Evolutionary conservation across 1,140 invertebrate species (phyloP).

Genomic region (Neuroterus valhalla): DNA sequence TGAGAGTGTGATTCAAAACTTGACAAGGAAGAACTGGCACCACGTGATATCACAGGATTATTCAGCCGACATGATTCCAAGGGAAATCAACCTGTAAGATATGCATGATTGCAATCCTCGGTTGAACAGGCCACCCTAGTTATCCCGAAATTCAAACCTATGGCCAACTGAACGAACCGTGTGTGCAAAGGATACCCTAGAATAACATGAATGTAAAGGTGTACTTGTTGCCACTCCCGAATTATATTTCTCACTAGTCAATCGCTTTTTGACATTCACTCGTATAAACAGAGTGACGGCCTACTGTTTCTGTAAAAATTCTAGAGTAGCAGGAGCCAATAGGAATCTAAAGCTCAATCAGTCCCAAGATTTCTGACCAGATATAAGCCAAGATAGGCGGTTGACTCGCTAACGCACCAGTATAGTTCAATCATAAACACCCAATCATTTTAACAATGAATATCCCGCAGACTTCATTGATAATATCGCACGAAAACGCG

Average conservation of each 20-base stretch:
- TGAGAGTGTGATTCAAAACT: slow-evolving; percentile 30
- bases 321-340: neutral
- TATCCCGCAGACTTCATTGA: slow-evolving; percentile 22
- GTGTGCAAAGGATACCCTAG: neutral
- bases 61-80: slow-evolving; percentile 45
- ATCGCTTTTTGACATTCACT: neutral
- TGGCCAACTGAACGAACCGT: slow-evolving; percentile 29
- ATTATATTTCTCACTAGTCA: neutral
- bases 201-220: neutral
- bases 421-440: slow-evolving; percentile 41
- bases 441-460: slow-evolving; percentile 44
- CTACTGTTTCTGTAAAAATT: neutral
- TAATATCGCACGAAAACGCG: slow-evolving; percentile 41
- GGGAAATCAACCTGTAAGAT: slow-evolving; percentile 36
- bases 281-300: neutral
- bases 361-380: neutral
- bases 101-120: slow-evolving; percentile 34
- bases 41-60: slow-evolving; percentile 49
- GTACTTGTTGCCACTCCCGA: neutral
- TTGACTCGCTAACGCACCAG: slow-evolving; percentile 31
- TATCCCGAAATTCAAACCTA: neutral
- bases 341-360: neutral
- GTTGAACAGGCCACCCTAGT: slow-evolving; percentile 47
- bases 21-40: slow-evolving; percentile 35
- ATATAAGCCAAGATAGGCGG: slow-evolving; percentile 33